Evolutionary conservation across 2,113 vertebrate genomes (phyloP).

Genomic region (Smithornis capensis): DNA sequence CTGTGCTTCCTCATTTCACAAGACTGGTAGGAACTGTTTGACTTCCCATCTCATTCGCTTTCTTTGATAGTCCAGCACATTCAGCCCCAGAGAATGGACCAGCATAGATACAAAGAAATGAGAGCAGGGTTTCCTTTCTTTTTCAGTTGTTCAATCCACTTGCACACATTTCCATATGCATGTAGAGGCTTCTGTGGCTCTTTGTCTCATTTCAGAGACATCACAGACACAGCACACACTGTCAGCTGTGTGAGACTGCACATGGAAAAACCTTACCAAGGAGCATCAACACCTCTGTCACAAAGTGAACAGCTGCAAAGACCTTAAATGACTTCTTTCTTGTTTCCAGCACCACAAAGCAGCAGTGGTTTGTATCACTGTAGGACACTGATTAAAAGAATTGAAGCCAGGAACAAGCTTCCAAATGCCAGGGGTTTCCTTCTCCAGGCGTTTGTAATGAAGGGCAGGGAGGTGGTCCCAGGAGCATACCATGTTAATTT

Average conservation of each 20-base stretch:
- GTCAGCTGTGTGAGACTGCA: neutral
- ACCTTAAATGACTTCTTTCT: neutral
- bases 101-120: neutral
- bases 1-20: neutral
- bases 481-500: neutral
- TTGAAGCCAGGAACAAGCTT: neutral
- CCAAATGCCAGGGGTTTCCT: neutral
- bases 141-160: neutral
- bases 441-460: neutral
- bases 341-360: neutral
- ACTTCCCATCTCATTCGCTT: neutral
- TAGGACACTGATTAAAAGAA: neutral
- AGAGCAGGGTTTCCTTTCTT: too few species aligned
- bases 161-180: neutral
- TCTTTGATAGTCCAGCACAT: fast-evolving
- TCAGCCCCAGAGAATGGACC: neutral
- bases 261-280: neutral
- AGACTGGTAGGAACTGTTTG: neutral
- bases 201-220: fast-evolving
- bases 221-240: neutral
- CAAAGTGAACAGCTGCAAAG: neutral
- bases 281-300: neutral
- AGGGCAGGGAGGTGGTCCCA: neutral
- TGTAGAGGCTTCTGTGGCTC: neutral
- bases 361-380: neutral